Conservation (phyloP, 2,888 invertebrate species). For the Tetropium fuscum region DNA sequence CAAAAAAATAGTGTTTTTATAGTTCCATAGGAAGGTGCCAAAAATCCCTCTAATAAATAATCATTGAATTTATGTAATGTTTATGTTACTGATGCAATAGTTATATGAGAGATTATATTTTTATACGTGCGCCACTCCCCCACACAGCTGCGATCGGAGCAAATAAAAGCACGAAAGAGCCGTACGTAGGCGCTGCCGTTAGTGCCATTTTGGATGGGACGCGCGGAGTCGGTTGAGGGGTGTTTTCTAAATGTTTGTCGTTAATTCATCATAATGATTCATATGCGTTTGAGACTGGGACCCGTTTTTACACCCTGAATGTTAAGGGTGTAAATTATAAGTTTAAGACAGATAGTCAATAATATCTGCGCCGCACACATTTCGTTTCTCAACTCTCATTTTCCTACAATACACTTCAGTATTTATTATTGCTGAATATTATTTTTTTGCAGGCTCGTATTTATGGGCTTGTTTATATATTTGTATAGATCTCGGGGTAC, state of each 20-base stretch:
- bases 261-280: conserved; percentile 69
- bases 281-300: conserved; percentile 67
- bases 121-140: conserved; percentile 17
- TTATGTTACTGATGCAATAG: too few relatives aligned
- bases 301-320: conserved; percentile 66
- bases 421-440: conserved; percentile 12
- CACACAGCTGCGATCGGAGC: conserved; percentile 7
- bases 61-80: too few relatives aligned
- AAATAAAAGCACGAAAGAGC: conserved; percentile 29
- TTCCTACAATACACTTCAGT: conserved; percentile 35
- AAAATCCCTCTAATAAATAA: neutral
- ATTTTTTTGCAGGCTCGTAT: conserved; percentile 2
- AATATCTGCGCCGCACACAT: conserved; percentile 58
- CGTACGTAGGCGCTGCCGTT: conserved; percentile 34
- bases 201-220: conserved; percentile 40
- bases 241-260: conserved; percentile 68
- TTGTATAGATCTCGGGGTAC: too few relatives aligned
- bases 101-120: too few relatives aligned
- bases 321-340: conserved; percentile 67
- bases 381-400: conserved; percentile 44
- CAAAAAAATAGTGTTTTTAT: too few relatives aligned
- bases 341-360: conserved; percentile 68
- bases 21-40: too few relatives aligned
- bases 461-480: too few relatives aligned
- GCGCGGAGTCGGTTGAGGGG: conserved; percentile 58